Percentiles rank a stretch among this genome's conserved stretches.
Conservation (phyloP, 2,888 invertebrate genomes). For the Diarsia mendica region DNA sequence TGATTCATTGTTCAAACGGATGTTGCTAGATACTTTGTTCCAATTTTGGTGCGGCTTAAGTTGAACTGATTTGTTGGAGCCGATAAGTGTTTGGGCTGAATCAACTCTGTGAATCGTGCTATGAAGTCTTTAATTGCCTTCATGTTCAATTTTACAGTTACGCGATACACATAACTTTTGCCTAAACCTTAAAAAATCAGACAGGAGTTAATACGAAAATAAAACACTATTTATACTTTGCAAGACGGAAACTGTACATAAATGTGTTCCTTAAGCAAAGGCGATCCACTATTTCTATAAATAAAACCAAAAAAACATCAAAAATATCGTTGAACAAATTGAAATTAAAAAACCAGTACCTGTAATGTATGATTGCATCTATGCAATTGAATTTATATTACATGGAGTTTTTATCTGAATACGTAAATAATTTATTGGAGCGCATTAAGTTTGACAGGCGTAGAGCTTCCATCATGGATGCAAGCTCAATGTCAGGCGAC, state of each 20-base stretch:
- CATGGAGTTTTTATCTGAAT: neutral
- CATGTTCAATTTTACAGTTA: neutral
- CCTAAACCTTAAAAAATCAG: neutral
- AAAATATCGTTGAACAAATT: constrained; percentile 4
- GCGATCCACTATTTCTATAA: constrained; percentile 21
- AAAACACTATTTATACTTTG: neutral
- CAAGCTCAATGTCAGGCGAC: constrained; percentile 53
- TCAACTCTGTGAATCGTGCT: constrained; percentile 3
- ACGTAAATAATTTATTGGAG: constrained; percentile 28
- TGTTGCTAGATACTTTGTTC: constrained; percentile 54
- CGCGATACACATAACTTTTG: neutral
- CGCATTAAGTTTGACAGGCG: constrained; percentile 32
- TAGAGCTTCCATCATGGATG: constrained; percentile 31
- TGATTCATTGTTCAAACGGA: constrained; percentile 68
- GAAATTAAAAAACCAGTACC: neutral
- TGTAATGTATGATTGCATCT: neutral
- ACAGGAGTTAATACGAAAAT: neutral
- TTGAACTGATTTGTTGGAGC: constrained; percentile 6
- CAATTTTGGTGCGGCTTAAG: constrained; percentile 43
- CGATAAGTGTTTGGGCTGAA: constrained; percentile 24
- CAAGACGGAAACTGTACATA: constrained; percentile 1
- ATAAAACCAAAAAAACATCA: neutral
- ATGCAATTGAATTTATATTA: constrained; percentile 7
- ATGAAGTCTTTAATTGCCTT: neutral
- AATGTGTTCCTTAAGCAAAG: constrained; percentile 7